These are phyloP conservation scores for Hypotaenidia okinawae DNA, from an alignment of 2,797 vertebrate genomes.

Conservation along the genomic window DNA sequence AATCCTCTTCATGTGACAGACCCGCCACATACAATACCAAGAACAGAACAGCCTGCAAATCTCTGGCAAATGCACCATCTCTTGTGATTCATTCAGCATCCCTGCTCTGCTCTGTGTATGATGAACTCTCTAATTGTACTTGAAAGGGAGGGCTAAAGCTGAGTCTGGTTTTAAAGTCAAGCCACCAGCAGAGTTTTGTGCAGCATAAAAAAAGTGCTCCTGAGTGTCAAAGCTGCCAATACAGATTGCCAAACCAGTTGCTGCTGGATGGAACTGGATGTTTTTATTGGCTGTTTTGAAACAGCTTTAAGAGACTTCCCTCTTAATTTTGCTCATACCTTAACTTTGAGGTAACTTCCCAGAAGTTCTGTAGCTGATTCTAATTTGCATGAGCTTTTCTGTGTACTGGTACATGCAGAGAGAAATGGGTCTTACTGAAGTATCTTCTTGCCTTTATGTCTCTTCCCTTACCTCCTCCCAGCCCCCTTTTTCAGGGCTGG, in stretches of 20 bases:
- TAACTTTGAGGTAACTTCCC: background rate
- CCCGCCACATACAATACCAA: background rate
- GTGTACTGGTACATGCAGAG: background rate
- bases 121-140: background rate
- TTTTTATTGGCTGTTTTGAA: background rate
- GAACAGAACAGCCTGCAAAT: background rate
- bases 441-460: background rate
- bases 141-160: background rate
- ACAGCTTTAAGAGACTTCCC: background rate
- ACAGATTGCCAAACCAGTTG: background rate
- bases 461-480: background rate
- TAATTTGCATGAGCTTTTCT: slow-evolving; percentile 12
- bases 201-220: background rate
- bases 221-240: background rate
- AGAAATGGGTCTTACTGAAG: background rate
- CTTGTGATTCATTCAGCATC: background rate
- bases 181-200: background rate
- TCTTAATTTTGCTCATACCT: background rate
- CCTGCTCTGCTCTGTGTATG: background rate
- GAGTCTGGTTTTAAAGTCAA: background rate
- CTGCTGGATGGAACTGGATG: background rate
- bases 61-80: background rate
- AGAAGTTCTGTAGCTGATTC: background rate
- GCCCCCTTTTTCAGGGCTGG: background rate
- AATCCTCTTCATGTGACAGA: slow-evolving; percentile 14